phyloP scores from a whole-genome alignment of 2,113 vertebrate species.

The Clupea harengus region DNA sequence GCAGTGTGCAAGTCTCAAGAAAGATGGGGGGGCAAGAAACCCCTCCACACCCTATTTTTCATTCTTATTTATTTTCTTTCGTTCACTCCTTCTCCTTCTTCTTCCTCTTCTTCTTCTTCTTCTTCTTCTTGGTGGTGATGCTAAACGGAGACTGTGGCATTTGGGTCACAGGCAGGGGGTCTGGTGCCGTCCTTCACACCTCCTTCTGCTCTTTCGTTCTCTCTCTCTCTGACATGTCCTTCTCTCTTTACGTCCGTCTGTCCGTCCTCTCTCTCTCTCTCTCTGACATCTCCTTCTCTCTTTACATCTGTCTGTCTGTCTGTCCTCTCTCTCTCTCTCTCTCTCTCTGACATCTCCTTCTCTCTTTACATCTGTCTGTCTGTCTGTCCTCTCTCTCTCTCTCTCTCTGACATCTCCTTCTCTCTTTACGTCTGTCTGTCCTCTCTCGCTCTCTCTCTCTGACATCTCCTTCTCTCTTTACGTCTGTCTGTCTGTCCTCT shows the following conservation, averaged over 20 bases:
- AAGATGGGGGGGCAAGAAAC: no score
- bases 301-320: no score
- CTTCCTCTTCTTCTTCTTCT: not conserved
- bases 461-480: no score
- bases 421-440: no score
- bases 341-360: no score
- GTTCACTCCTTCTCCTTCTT: conserved; percentile 10
- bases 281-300: no score
- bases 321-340: no score
- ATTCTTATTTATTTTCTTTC: conserved; percentile 6
- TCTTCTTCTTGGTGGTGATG: not conserved
- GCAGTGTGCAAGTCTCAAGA: not conserved
- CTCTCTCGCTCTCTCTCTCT: not conserved
- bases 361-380: no score
- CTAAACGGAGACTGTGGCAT: not conserved
- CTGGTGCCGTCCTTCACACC: not conserved
- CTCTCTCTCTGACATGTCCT: not conserved
- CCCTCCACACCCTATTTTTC: not conserved
- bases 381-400: not conserved
- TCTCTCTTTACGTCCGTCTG: no score
- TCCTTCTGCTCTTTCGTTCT: not conserved
- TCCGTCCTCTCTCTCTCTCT: no score
- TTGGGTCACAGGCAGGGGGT: not conserved
- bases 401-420: conserved; percentile 14
- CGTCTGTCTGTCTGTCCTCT: no score